phyloP scores from a whole-genome alignment of 2,113 vertebrate genomes.

The Otis tarda region DNA sequence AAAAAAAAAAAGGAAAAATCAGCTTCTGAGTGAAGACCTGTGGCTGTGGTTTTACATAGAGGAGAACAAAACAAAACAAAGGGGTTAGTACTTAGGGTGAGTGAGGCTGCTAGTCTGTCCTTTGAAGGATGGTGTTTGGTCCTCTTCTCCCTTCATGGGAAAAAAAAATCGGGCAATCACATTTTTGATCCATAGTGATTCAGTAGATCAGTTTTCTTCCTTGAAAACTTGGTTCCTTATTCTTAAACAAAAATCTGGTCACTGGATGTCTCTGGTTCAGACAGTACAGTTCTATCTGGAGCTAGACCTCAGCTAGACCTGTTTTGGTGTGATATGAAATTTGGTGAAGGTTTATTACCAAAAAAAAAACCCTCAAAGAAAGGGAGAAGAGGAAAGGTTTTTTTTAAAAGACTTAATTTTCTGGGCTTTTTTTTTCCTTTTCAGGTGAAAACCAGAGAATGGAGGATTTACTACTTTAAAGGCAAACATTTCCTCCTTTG shows the following conservation, averaged over 20 bases:
- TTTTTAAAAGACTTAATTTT: not conserved
- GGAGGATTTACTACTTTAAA: not conserved
- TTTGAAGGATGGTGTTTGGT: not conserved
- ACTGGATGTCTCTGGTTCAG: not conserved
- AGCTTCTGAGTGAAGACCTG: not conserved
- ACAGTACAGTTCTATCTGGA: not conserved
- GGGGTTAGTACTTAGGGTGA: not conserved
- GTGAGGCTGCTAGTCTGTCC: not conserved
- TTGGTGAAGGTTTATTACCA: not conserved
- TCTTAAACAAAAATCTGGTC: not conserved
- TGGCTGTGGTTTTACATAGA: not conserved
- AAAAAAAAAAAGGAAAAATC: not conserved
- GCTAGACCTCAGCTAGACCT: not conserved
- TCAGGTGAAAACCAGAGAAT: not conserved
- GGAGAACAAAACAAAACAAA: not conserved
- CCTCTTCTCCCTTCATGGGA: not conserved
- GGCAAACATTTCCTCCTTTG: not conserved
- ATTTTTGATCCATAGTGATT: not conserved
- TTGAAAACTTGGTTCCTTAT: not conserved
- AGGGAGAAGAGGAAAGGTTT: not conserved
- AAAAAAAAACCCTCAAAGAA: not conserved
- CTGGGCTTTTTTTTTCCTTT: not conserved
- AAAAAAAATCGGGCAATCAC: accelerated
- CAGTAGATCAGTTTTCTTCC: not conserved
- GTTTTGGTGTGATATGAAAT: not conserved